Conservation (phyloP, 2,113 vertebrate genomes). For the Triplophysa rosa region DNA sequence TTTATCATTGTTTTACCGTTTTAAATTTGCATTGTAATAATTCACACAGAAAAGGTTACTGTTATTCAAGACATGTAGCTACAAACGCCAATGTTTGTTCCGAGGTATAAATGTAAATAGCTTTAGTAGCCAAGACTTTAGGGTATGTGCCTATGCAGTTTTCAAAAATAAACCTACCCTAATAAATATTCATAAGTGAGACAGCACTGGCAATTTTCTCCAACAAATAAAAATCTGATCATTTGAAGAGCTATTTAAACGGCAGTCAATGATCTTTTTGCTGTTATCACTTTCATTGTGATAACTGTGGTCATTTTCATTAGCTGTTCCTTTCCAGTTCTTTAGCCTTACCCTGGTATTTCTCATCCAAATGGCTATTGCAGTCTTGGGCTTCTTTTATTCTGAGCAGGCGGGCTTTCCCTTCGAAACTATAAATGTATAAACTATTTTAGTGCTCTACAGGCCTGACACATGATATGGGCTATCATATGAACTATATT, state of each 20-base stretch:
- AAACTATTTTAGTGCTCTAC: neutral
- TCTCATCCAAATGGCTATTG: constrained; percentile 72
- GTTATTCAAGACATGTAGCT: too few relatives aligned
- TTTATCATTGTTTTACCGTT: too few relatives aligned
- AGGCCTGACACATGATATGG: neutral
- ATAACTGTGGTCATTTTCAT: neutral
- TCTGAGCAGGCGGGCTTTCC: constrained; percentile 70
- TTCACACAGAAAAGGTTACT: too few relatives aligned
- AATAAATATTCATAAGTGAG: too few relatives aligned
- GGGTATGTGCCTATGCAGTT: too few relatives aligned
- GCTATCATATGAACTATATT: constrained; percentile 16
- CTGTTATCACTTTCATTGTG: neutral
- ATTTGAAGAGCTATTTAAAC: neutral
- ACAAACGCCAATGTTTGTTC: too few relatives aligned
- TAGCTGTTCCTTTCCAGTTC: constrained; percentile 63
- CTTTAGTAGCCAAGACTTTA: too few relatives aligned
- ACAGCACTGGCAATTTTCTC: too few relatives aligned
- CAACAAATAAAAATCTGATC: neutral
- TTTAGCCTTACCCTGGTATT: constrained; percentile 75
- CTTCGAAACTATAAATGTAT: neutral
- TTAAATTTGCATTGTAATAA: too few relatives aligned
- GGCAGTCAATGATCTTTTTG: neutral
- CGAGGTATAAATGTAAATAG: too few relatives aligned
- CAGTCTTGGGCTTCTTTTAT: constrained; percentile 76
- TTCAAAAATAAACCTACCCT: too few relatives aligned